These are phyloP conservation scores for Microplitis manilae DNA, from an alignment of 2,888 invertebrate species.

Conservation along the genomic window DNA sequence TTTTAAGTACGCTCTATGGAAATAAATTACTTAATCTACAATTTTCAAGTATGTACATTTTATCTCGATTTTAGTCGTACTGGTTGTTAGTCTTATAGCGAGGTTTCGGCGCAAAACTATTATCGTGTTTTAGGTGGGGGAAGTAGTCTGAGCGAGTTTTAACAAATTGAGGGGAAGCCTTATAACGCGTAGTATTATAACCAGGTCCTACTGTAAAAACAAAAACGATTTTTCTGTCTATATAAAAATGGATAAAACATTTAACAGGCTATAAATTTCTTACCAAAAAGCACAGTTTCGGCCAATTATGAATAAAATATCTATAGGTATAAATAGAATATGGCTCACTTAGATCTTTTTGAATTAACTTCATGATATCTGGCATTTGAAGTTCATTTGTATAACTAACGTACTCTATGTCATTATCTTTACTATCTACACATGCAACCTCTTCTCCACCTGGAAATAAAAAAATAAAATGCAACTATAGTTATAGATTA, in stretches of 20 bases:
- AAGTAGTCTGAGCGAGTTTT: no score
- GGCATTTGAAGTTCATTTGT: conserved; percentile 98
- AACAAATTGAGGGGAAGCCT: no score
- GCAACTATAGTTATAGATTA: conserved; percentile 11
- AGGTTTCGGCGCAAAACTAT: no score
- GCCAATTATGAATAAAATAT: conserved; percentile 99
- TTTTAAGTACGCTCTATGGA: no score
- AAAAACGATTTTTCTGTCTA: neutral
- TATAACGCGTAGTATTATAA: no score
- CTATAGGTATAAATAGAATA: conserved; percentile 99
- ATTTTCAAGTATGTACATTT: no score
- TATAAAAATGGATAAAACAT: neutral
- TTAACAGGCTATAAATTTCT: conserved; percentile 62
- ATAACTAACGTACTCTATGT: conserved; percentile 81
- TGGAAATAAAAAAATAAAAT: conserved; percentile 39
- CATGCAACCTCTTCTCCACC: conserved; percentile 59
- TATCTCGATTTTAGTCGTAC: no score
- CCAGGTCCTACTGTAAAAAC: neutral
- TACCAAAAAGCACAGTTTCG: conserved; percentile 96
- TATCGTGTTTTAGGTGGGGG: no score
- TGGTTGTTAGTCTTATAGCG: no score
- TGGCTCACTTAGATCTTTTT: conserved; percentile 99
- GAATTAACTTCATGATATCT: conserved; percentile 98
- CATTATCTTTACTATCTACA: conserved; percentile 59
- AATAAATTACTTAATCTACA: no score